Percentiles rank a stretch among this genome's conserved stretches.
Conservation (phyloP, 2,113 vertebrate species). For the Coreoperca whiteheadi region DNA sequence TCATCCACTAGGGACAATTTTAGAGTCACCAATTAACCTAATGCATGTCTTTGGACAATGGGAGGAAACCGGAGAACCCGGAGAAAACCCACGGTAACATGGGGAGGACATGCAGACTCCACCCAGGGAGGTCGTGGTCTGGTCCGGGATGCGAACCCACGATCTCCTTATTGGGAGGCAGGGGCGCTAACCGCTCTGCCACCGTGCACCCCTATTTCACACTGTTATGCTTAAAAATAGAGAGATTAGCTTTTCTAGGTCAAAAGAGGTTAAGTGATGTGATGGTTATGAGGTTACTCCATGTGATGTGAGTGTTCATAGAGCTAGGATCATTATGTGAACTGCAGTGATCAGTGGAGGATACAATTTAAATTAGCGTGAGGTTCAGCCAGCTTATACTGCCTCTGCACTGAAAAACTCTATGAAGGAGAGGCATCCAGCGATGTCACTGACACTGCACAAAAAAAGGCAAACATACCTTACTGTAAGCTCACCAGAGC, state of each 20-base stretch:
- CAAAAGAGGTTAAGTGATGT: not conserved
- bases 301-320: not conserved
- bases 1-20: no score
- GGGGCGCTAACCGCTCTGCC: no score
- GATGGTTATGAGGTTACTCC: not conserved
- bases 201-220: no score
- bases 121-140: no score
- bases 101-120: no score
- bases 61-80: no score
- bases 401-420: not conserved
- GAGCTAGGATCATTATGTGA: not conserved
- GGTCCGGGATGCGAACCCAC: no score
- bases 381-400: not conserved
- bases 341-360: not conserved
- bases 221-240: not conserved
- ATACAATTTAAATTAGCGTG: not conserved
- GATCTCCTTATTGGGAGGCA: no score
- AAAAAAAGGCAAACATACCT: conserved; percentile 56
- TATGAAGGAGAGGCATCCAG: not conserved
- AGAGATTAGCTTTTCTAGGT: not conserved
- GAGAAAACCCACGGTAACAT: no score
- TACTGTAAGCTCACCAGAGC: conserved; percentile 46
- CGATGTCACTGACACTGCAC: conserved; percentile 14
- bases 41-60: no score
- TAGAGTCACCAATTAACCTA: no score